Evolutionary conservation across 2,797 vertebrate genomes (phyloP).

Genomic region (Ibycter americanus): DNA sequence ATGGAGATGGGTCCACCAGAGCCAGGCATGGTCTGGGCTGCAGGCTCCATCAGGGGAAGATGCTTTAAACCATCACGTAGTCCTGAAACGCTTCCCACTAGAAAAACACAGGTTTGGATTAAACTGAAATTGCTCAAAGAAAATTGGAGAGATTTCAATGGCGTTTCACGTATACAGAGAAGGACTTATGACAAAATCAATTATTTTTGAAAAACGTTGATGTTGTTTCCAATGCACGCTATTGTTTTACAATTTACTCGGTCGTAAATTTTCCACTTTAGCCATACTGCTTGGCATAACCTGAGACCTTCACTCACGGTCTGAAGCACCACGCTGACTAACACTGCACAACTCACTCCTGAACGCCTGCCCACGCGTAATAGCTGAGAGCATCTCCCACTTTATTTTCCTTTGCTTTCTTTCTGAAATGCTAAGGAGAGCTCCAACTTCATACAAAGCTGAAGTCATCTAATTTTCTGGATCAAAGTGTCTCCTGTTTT

Average conservation of each 20-base stretch:
- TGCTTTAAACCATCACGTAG: background rate
- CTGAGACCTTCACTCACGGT: background rate
- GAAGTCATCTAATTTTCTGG: background rate
- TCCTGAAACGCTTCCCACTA: background rate
- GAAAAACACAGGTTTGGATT: background rate
- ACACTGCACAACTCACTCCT: background rate
- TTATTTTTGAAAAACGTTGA: background rate
- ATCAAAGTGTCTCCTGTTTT: conserved; percentile 9
- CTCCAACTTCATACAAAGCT: background rate
- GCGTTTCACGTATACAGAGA: background rate
- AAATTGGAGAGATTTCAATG: background rate
- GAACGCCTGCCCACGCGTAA: background rate
- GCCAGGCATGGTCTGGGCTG: background rate
- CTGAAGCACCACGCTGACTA: background rate
- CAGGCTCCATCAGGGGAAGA: background rate
- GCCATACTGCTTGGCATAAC: background rate
- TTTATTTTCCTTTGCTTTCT: background rate
- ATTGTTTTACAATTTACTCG: background rate
- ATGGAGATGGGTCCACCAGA: background rate
- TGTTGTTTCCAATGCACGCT: background rate
- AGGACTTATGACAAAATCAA: background rate
- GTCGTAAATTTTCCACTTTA: background rate
- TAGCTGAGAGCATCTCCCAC: background rate
- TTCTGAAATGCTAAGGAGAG: background rate
- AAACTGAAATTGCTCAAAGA: background rate